Base-by-base conservation (phyloP, 2,113 vertebrate species). In the Chionodraco myersi region DNA sequence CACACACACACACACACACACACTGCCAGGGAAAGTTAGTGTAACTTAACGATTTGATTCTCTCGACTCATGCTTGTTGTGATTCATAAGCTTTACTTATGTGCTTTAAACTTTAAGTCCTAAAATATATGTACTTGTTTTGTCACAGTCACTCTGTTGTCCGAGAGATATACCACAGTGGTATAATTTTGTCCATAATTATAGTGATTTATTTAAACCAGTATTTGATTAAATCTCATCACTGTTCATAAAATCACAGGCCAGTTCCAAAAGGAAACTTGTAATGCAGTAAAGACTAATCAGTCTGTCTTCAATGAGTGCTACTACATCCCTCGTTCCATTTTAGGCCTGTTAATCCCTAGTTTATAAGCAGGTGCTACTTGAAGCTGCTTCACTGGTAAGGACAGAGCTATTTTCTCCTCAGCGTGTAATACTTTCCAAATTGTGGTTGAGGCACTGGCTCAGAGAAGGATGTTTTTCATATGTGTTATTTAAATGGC, bases 281-380 rank as follows among this genome's bases (percentile, higher is more conserved):
- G 47, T 61, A 59, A 56, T 47, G 41, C 44, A 34, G 30, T 52
- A 51, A 41, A 51, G 56, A 62, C 62, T 56, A 15, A 47, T 54
- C 30, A 75, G 57, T 45, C 0, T 57, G 36, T 69, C 21, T 75
- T 75, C 57, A 73, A 4, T 15, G 57, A 51, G 74, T 8, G 49
- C 45, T 30, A 10, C 66, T 58, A 51, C 60, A 70, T 69, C 72
- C 73, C n/a, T 36, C 57, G 67, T 34, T 82, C 65, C 47, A 75
- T 57, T 67, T 75, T 77, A 59, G 72, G 34, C 63, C 26, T 47
- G 62, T 64, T 74, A 84, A 77, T 74, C 63, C 51, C 13, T 62
- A 13, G n/a, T 84, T 71, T 82, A 80, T 76, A 60, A 74, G 65
- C 79, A 86, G 82, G 61, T 77, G 82, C 54, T 67, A 68, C 63